A percentile compares a stretch with the other conserved stretches of the same genome.
Evolutionary conservation across 2,888 invertebrate genomes (phyloP).

Genomic region (Athripsodes cinereus): DNA sequence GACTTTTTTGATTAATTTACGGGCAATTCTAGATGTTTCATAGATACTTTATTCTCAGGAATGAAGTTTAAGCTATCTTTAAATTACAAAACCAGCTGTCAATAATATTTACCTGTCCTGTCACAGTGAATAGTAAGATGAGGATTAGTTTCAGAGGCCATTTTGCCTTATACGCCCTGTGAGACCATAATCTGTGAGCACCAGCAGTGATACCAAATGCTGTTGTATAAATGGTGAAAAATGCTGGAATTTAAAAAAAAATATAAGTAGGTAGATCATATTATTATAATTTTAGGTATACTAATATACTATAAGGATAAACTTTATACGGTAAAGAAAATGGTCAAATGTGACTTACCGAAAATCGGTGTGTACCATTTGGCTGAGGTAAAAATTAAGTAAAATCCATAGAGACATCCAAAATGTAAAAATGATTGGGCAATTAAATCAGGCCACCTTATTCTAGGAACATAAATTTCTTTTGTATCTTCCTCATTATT

Average conservation of each 20-base stretch:
- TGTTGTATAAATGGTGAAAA: constrained; percentile 60
- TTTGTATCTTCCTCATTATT: neutral
- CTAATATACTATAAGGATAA: too few relatives aligned
- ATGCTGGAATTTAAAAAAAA: constrained; percentile 52
- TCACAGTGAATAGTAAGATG: constrained; percentile 67
- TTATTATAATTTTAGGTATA: too few relatives aligned
- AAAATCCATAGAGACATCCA: constrained; percentile 65
- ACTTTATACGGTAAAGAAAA: constrained; percentile 7
- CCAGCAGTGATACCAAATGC: constrained; percentile 80
- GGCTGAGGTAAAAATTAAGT: constrained; percentile 54
- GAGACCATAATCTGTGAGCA: constrained; percentile 76
- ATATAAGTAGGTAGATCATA: too few relatives aligned
- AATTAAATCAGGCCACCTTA: constrained; percentile 67
- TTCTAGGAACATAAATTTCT: neutral
- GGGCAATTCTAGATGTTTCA: neutral
- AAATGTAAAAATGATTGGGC: constrained; percentile 65
- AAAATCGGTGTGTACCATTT: constrained; percentile 61
- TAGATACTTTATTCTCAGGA: neutral
- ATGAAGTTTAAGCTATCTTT: too few relatives aligned
- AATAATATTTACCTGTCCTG: constrained; percentile 70
- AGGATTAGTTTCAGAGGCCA: constrained; percentile 63
- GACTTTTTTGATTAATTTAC: too few relatives aligned
- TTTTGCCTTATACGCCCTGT: constrained; percentile 68
- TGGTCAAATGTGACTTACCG: constrained; percentile 51
- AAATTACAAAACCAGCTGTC: too few relatives aligned